These are phyloP conservation scores for Micrastur ruficollis DNA, from an alignment of 2,797 vertebrate genomes.

Conservation along the genomic window DNA sequence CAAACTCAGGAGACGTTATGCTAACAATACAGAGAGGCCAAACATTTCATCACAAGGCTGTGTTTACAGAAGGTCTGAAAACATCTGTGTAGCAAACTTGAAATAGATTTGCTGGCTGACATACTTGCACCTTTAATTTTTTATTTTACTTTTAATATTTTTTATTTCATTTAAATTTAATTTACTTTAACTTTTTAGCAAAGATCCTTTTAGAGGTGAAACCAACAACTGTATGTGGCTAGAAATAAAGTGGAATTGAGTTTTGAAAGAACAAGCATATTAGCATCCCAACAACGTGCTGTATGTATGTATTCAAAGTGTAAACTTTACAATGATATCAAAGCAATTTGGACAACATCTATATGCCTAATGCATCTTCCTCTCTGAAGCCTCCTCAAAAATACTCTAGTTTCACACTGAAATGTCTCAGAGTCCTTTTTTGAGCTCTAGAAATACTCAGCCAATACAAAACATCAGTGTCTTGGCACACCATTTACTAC, in stretches of 20 bases:
- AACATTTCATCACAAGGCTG: neutral
- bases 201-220: neutral
- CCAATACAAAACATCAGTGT: neutral
- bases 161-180: neutral
- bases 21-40: neutral
- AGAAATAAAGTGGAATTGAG: neutral
- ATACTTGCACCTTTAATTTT: neutral
- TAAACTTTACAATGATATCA: neutral
- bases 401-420: neutral
- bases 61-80: neutral
- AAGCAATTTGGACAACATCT: neutral
- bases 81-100: neutral
- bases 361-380: neutral
- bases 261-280: neutral
- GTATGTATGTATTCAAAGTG: neutral
- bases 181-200: neutral
- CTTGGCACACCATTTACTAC: neutral
- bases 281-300: fast-evolving
- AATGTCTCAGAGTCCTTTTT: neutral
- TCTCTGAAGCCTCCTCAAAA: neutral
- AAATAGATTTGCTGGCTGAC: neutral
- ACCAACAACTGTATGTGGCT: neutral
- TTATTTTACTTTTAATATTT: neutral
- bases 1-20: neutral
- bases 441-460: neutral